Evolutionary conservation across 2,797 vertebrate species (phyloP).

Genomic region (Falco concolor): DNA sequence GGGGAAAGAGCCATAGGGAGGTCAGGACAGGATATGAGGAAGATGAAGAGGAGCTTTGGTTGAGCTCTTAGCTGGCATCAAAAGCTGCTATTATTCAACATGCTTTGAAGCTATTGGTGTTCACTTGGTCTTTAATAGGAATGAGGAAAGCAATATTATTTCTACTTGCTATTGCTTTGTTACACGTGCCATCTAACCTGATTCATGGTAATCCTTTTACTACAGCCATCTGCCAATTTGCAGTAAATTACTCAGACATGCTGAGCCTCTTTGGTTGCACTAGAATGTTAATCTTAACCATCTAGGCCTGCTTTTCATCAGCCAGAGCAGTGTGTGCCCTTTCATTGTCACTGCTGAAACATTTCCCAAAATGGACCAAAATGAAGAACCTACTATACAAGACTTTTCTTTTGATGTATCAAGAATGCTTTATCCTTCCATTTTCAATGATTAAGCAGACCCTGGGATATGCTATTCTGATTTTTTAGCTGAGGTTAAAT

Average conservation of each 20-base stretch:
- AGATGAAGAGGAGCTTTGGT: not conserved
- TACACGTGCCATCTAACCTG: not conserved
- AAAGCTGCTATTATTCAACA: not conserved
- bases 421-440: not conserved
- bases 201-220: conserved; percentile 4
- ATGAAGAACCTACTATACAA: not conserved
- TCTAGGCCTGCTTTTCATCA: not conserved
- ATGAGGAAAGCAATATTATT: not conserved
- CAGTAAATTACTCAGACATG: not conserved
- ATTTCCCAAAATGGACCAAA: not conserved
- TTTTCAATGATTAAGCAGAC: not conserved
- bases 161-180: conserved; percentile 14
- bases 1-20: not conserved
- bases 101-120: not conserved
- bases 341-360: not conserved
- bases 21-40: not conserved
- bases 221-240: conserved; percentile 12
- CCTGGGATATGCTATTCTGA: not conserved
- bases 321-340: not conserved
- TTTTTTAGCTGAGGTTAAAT: not conserved
- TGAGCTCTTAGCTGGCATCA: not conserved
- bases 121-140: not conserved
- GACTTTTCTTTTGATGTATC: not conserved
- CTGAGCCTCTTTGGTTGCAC: not conserved
- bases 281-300: not conserved